A percentile compares a stretch with the other conserved stretches of the same genome.
phyloP scores from a whole-genome alignment of 2,113 vertebrate species.

The Tachycineta bicolor region DNA sequence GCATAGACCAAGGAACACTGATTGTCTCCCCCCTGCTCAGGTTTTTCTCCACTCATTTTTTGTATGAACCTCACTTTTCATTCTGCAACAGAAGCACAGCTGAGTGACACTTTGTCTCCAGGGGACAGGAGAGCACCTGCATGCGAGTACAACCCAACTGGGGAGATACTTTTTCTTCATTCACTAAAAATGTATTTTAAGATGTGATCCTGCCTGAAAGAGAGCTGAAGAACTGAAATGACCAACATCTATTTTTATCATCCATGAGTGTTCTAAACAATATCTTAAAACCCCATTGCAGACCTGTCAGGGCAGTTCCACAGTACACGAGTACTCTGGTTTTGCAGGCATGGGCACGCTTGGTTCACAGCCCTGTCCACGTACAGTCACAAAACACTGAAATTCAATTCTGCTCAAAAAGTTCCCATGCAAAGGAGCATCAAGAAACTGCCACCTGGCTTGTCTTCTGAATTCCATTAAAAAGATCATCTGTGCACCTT shows the following conservation, averaged over 20 bases:
- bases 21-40: neutral
- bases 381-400: neutral
- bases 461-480: neutral
- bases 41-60: neutral
- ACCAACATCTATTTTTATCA: neutral
- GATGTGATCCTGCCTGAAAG: neutral
- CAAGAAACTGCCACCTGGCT: neutral
- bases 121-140: neutral
- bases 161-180: neutral
- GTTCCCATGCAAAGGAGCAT: neutral
- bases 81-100: neutral
- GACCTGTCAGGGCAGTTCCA: neutral
- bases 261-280: neutral
- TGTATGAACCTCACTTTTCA: neutral
- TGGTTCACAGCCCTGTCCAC: neutral
- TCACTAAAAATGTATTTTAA: neutral
- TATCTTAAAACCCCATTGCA: neutral
- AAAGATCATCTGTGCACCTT: neutral
- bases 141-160: neutral
- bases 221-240: neutral
- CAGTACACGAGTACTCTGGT: accelerated
- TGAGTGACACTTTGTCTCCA: neutral
- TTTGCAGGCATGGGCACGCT: neutral
- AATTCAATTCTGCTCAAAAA: neutral
- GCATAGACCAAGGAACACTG: neutral